Evolutionary conservation across 2,113 vertebrate genomes (phyloP).

Genomic region (Stercorarius parasiticus): DNA sequence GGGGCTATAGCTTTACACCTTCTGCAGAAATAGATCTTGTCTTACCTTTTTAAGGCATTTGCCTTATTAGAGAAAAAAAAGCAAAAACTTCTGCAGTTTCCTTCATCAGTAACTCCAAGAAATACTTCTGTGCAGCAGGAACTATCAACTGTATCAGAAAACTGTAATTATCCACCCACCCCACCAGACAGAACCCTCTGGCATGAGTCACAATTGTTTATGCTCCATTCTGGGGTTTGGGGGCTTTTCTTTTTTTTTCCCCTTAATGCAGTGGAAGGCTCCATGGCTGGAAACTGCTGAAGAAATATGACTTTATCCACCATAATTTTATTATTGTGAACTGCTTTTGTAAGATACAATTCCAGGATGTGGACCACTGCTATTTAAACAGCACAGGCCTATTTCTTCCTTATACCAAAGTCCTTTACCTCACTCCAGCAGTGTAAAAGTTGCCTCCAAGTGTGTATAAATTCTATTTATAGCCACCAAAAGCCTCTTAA

Average conservation of each 20-base stretch:
- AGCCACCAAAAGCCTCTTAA: neutral
- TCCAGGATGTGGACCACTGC: neutral
- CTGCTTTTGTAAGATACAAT: neutral
- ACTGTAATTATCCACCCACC: constrained; percentile 7
- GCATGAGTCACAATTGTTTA: neutral
- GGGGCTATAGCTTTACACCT: neutral
- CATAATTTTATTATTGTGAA: neutral
- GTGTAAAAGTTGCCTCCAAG: neutral
- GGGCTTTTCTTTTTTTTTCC: neutral
- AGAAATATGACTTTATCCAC: neutral
- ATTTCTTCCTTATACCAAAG: neutral
- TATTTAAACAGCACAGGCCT: neutral
- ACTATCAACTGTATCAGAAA: neutral
- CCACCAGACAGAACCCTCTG: neutral
- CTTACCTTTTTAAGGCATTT: neutral
- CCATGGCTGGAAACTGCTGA: neutral
- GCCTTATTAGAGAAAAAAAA: neutral
- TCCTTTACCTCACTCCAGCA: neutral
- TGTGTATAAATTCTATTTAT: constrained; percentile 18
- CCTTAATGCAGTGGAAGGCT: neutral
- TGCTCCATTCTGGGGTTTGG: neutral
- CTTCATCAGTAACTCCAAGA: neutral
- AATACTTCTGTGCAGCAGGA: neutral
- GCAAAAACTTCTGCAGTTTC: neutral
- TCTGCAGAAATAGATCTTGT: neutral